phyloP scores from a whole-genome alignment of 2,113 vertebrate species.

The Cromileptes altivelis region DNA sequence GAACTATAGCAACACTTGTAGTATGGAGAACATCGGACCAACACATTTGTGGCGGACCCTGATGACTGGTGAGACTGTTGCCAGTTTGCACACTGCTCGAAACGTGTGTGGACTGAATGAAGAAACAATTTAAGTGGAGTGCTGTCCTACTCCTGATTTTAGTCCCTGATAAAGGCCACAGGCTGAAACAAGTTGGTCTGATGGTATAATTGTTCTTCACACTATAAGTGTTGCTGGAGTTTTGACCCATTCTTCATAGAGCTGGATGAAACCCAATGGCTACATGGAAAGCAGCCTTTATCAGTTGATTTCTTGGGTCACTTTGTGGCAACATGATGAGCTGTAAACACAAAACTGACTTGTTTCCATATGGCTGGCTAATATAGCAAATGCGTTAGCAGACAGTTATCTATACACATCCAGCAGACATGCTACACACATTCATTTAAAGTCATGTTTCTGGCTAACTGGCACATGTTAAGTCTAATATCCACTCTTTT shows the following conservation, averaged over 20 bases:
- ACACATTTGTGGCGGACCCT: neutral
- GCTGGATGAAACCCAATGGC: neutral
- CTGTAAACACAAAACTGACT: neutral
- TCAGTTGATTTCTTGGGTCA: neutral
- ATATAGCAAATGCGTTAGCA: neutral
- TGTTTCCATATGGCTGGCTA: neutral
- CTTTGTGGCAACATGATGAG: neutral
- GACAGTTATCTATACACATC: neutral
- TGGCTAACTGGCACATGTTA: neutral
- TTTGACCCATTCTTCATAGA: neutral
- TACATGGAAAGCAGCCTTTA: neutral
- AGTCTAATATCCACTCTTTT: neutral
- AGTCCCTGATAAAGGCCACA: neutral
- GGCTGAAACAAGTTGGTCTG: neutral
- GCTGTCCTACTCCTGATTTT: neutral
- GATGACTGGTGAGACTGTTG: neutral
- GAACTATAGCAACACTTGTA: neutral
- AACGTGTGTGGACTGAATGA: neutral
- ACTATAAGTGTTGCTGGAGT: neutral
- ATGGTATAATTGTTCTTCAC: neutral
- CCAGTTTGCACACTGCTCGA: neutral
- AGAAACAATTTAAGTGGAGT: neutral
- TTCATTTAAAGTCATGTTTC: neutral
- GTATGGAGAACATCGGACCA: neutral
- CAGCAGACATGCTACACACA: neutral